Evolutionary conservation across 2,113 vertebrate species (phyloP).

Genomic region (Mormyrus lacerda): DNA sequence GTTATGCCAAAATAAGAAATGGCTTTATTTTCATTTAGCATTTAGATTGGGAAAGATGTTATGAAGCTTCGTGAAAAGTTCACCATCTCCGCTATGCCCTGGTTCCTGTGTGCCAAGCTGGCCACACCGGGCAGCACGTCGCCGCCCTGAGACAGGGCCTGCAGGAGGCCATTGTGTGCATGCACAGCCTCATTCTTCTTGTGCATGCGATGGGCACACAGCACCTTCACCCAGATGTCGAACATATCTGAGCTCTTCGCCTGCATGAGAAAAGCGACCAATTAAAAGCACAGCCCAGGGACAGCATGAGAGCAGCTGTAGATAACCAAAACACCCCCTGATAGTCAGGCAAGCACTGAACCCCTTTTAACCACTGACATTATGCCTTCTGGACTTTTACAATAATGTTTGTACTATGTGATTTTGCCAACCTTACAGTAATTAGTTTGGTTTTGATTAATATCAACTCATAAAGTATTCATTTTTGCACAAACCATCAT

Average conservation of each 20-base stretch:
- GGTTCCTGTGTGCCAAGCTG: slow-evolving; percentile 40
- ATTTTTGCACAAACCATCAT: neutral
- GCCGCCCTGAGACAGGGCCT: slow-evolving; percentile 46
- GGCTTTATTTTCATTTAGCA: neutral
- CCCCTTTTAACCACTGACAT: neutral
- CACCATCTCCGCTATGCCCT: slow-evolving; percentile 39
- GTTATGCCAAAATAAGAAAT: neutral
- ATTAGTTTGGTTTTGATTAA: neutral
- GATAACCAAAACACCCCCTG: neutral
- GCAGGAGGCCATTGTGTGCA: slow-evolving; percentile 55
- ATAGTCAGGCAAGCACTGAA: neutral
- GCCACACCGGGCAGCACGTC: slow-evolving; percentile 38
- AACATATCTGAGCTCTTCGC: slow-evolving; percentile 79
- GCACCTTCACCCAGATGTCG: slow-evolving; percentile 80
- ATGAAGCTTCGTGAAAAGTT: slow-evolving; percentile 23
- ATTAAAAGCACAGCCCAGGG: neutral
- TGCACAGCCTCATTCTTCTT: slow-evolving; percentile 59
- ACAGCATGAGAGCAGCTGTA: neutral
- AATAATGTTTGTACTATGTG: neutral
- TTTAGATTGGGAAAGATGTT: neutral
- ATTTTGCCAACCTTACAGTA: neutral
- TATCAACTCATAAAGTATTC: neutral
- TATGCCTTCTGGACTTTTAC: neutral
- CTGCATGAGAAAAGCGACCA: slow-evolving; percentile 36
- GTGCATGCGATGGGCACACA: slow-evolving; percentile 73